These are phyloP conservation scores for Proterorhinus semilunaris DNA, from an alignment of 2,113 vertebrate genomes.

Conservation along the genomic window DNA sequence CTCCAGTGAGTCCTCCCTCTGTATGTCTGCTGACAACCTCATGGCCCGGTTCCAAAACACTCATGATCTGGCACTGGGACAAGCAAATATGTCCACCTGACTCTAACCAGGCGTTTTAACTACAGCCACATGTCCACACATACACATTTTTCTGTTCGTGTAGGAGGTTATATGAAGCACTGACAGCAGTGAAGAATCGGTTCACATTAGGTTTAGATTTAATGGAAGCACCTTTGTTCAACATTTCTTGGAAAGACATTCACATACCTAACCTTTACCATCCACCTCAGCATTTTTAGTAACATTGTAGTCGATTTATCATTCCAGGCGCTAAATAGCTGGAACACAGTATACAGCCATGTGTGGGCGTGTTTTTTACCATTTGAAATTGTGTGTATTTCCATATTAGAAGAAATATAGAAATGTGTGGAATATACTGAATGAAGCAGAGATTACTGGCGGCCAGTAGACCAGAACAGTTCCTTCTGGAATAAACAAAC, in stretches of 20 bases:
- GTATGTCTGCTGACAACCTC: constrained; percentile 7
- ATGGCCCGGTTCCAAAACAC: constrained; percentile 33
- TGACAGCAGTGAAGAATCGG: constrained; percentile 22
- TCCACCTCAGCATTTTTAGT: too few species aligned
- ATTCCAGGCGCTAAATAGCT: too few species aligned
- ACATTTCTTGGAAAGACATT: not conserved
- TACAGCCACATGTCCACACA: constrained; percentile 47
- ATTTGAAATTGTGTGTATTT: too few species aligned
- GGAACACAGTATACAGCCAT: too few species aligned
- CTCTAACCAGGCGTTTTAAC: constrained; percentile 49
- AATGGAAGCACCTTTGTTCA: not conserved
- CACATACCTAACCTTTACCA: not conserved
- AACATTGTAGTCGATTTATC: too few species aligned
- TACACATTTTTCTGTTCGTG: not conserved
- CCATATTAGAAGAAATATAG: not conserved
- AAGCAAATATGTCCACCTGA: constrained; percentile 61
- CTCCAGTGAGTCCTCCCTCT: not conserved
- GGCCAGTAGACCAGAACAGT: constrained; percentile 19
- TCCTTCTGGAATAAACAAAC: constrained; percentile 57
- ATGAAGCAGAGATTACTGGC: not conserved
- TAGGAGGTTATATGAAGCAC: constrained; percentile 15
- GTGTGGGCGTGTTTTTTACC: too few species aligned
- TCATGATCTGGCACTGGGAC: constrained; percentile 45
- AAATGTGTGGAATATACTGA: not conserved
- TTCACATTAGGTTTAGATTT: constrained; percentile 20